A percentile compares a stretch with the other conserved stretches of the same genome.
These are phyloP conservation scores for Troides helena DNA, from an alignment of 2,888 invertebrate genomes.

Conservation along the genomic window DNA sequence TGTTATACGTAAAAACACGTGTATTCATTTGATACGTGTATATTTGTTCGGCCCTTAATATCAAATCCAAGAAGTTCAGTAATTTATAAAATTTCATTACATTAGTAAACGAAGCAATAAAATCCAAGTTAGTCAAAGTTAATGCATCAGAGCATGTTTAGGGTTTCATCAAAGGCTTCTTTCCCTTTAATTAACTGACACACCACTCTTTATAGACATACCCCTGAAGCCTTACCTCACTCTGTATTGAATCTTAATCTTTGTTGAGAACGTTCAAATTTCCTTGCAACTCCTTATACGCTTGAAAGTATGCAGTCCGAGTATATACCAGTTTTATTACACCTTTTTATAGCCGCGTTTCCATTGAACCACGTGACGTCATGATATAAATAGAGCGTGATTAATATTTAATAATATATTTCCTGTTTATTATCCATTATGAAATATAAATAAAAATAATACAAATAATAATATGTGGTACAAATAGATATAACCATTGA, in stretches of 20 bases:
- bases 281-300: not conserved
- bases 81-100: conserved; percentile 14
- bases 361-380: conserved; percentile 36
- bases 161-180: conserved; percentile 68
- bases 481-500: no score
- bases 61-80: not conserved
- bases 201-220: conserved; percentile 51
- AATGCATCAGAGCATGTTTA: conserved; percentile 48
- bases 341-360: conserved; percentile 38
- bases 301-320: conserved; percentile 23
- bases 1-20: no score
- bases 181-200: conserved; percentile 70
- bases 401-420: no score
- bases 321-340: conserved; percentile 45
- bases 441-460: no score
- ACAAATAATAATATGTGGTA: no score
- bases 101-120: conserved; percentile 34
- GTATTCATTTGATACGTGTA: no score
- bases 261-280: conserved; percentile 35
- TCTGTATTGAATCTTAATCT: not conserved
- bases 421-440: no score
- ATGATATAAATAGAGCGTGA: no score
- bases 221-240: not conserved
- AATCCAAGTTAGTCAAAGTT: conserved; percentile 44
- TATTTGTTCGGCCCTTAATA: conserved; percentile 2